phyloP scores from a whole-genome alignment of 2,113 vertebrate species.

The Vidua chalybeata region DNA sequence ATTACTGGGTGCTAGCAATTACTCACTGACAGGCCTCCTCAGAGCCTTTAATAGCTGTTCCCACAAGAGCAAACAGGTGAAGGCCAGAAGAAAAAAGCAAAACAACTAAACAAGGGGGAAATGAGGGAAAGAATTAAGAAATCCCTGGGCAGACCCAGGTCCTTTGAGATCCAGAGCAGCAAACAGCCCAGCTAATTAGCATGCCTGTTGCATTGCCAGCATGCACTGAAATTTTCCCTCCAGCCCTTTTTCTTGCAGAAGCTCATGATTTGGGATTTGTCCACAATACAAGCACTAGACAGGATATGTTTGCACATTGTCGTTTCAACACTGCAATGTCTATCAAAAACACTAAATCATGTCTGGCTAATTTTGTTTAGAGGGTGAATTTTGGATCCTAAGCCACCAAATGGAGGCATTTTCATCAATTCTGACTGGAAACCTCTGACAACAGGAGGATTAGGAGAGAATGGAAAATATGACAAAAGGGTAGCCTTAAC shows the following conservation, averaged over 20 bases:
- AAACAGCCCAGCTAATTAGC: slow-evolving; percentile 43
- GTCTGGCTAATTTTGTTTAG: neutral
- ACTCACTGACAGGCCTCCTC: slow-evolving; percentile 30
- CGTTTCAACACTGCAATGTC: neutral
- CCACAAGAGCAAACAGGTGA: slow-evolving; percentile 59
- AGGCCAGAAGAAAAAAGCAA: slow-evolving; percentile 52
- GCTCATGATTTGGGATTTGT: neutral
- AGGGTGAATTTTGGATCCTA: neutral
- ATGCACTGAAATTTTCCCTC: neutral
- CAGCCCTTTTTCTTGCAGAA: slow-evolving; percentile 20
- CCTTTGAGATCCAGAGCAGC: slow-evolving; percentile 28
- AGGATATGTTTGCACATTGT: neutral
- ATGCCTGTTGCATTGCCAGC: slow-evolving; percentile 23
- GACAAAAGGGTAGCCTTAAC: neutral
- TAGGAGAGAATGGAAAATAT: neutral
- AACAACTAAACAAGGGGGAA: slow-evolving; percentile 48
- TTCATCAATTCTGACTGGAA: neutral
- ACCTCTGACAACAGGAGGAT: neutral
- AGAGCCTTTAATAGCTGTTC: slow-evolving; percentile 39
- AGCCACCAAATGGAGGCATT: neutral
- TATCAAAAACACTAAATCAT: neutral
- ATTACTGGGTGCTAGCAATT: slow-evolving; percentile 58
- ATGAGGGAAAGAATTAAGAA: slow-evolving; percentile 53
- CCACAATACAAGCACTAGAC: neutral
- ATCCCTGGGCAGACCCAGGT: slow-evolving; percentile 24